These are phyloP conservation scores for Excalfactoria chinensis DNA, from an alignment of 2,113 vertebrate species.

Conservation along the genomic window DNA sequence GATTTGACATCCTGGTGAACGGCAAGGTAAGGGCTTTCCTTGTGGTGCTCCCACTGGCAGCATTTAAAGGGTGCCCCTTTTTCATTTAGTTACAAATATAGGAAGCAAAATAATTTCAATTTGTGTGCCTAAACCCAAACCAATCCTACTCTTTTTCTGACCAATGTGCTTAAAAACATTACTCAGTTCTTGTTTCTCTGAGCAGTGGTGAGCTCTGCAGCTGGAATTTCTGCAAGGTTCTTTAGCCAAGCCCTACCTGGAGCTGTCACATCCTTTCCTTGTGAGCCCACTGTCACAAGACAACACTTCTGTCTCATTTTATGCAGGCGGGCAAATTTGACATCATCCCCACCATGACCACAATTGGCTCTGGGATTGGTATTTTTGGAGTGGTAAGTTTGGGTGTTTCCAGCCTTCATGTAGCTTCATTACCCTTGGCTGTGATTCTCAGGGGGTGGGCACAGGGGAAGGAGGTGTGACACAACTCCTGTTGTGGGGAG, in stretches of 20 bases:
- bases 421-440: not conserved
- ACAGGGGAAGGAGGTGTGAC: not conserved
- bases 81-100: not conserved
- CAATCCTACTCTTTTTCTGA: not conserved
- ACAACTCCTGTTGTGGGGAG: fast-evolving
- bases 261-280: not conserved
- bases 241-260: not conserved
- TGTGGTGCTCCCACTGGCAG: not conserved
- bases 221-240: not conserved
- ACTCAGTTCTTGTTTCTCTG: not conserved
- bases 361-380: slow-evolving; percentile 96
- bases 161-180: not conserved
- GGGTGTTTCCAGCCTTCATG: not conserved
- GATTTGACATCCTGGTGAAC: slow-evolving; percentile 90
- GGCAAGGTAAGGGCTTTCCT: slow-evolving; percentile 83
- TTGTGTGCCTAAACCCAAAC: not conserved
- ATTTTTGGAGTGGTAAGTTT: slow-evolving; percentile 96
- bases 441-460: not conserved
- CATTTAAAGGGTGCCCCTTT: not conserved
- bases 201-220: not conserved
- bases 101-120: not conserved
- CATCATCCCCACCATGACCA: slow-evolving; percentile 95
- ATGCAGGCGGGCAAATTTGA: slow-evolving; percentile 94
- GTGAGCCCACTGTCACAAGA: not conserved
- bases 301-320: not conserved